Conservation (phyloP, 2,797 vertebrate species). For the Gila robusta region DNA sequence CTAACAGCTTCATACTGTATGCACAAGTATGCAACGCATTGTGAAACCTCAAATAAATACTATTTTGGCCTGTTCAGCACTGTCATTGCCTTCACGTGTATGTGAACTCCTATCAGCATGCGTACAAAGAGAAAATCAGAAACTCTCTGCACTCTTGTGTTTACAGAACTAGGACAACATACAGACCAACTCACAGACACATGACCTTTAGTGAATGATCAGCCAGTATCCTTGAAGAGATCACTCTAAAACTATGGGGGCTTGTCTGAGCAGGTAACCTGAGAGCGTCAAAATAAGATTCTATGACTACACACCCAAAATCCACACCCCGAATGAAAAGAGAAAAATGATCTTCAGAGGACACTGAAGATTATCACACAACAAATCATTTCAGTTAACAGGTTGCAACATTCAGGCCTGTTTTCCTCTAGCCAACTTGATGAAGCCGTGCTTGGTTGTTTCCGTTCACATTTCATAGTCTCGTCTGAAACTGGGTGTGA, state of each 20-base stretch:
- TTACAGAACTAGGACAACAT: conserved; percentile 46
- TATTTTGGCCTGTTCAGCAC: neutral
- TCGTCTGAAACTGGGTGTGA: conserved; percentile 27
- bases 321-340: conserved; percentile 45
- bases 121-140: conserved; percentile 56
- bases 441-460: conserved; percentile 2
- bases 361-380: neutral
- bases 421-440: neutral
- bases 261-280: conserved; percentile 68
- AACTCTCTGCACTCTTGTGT: conserved; percentile 60
- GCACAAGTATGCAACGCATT: neutral
- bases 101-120: neutral
- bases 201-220: conserved; percentile 39
- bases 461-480: neutral
- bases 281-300: conserved; percentile 48
- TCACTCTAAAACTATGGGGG: conserved; percentile 30
- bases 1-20: neutral
- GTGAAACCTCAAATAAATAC: neutral
- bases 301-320: conserved; percentile 69
- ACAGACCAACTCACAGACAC: conserved; percentile 25
- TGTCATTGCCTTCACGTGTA: neutral
- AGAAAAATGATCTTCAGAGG: neutral
- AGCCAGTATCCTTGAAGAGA: conserved; percentile 4
- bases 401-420: neutral
- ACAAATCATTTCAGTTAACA: neutral